Evolutionary conservation across 2,888 invertebrate species (phyloP).

Genomic region (Catocala nupta): DNA sequence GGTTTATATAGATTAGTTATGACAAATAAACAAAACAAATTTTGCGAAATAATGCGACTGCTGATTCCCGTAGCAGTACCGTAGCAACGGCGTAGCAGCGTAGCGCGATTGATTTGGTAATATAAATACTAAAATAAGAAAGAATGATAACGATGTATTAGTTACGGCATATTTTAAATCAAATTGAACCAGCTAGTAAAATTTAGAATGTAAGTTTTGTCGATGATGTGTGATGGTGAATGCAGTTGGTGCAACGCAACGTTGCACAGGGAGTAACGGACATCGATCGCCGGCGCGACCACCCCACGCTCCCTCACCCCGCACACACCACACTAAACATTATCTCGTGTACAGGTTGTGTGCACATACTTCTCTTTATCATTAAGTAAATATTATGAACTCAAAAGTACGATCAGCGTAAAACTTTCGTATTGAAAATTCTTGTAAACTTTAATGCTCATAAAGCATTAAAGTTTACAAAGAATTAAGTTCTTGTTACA

Average conservation of each 20-base stretch:
- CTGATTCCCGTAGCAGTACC: constrained; percentile 39
- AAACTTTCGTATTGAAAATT: background rate
- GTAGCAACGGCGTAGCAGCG: constrained; percentile 46
- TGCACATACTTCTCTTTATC: constrained; percentile 41
- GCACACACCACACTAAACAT: constrained; percentile 61
- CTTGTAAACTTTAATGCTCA: too few species aligned
- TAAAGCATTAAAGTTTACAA: too few species aligned
- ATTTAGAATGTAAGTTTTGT: constrained; percentile 11
- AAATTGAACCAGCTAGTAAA: background rate
- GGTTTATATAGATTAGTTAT: background rate
- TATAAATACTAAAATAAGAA: background rate
- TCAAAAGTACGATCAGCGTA: background rate
- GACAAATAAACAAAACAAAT: background rate
- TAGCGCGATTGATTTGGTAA: constrained; percentile 23
- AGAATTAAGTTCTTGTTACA: too few species aligned
- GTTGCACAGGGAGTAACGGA: constrained; percentile 72
- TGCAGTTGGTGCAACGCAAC: constrained; percentile 74
- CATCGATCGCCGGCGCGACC: constrained; percentile 74
- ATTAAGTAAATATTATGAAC: constrained; percentile 28
- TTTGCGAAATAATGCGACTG: background rate
- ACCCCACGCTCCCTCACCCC: constrained; percentile 34
- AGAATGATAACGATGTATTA: background rate
- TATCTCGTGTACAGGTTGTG: constrained; percentile 66
- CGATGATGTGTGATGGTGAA: constrained; percentile 52
- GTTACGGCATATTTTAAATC: too few species aligned